Evolutionary conservation across 2,888 invertebrate species (phyloP).

Genomic region (Blastobasis adustella): DNA sequence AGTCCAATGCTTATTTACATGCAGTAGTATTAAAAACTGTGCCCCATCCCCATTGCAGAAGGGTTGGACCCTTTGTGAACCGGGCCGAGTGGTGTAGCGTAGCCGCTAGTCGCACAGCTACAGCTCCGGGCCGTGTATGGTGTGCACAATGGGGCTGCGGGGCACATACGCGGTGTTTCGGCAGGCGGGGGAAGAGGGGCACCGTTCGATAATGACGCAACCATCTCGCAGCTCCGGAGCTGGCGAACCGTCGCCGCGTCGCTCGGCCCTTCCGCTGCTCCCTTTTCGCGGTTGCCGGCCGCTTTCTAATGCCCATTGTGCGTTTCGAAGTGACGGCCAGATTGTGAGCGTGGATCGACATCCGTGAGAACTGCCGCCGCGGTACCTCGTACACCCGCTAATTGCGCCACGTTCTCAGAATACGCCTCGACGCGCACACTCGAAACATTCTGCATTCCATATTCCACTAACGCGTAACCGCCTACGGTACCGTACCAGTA

Average conservation of each 20-base stretch:
- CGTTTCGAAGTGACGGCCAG: constrained; percentile 44
- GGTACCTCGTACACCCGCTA: no score
- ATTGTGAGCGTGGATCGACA: constrained; percentile 49
- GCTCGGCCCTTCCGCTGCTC: constrained; percentile 55
- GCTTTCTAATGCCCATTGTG: constrained; percentile 71
- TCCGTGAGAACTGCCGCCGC: constrained; percentile 52
- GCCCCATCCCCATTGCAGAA: constrained; percentile 64
- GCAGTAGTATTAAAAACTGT: constrained; percentile 62
- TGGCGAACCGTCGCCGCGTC: constrained; percentile 3
- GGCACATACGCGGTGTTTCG: background rate
- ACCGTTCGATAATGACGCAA: constrained; percentile 62
- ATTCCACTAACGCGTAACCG: no score
- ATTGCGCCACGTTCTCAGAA: no score
- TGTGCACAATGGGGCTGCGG: constrained; percentile 16
- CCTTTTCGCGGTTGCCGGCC: constrained; percentile 66
- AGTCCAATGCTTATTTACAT: constrained; percentile 72
- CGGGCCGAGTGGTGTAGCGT: constrained; percentile 36
- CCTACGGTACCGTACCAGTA: no score
- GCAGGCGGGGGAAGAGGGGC: constrained; percentile 29
- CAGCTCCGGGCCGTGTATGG: constrained; percentile 44
- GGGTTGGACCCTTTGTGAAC: constrained; percentile 70
- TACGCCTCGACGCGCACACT: no score
- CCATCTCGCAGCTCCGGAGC: constrained; percentile 51
- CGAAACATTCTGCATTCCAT: no score
- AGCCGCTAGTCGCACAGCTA: constrained; percentile 41